These are phyloP conservation scores for Sminthurinus aureus DNA, from an alignment of 2,888 invertebrate genomes.

Conservation along the genomic window DNA sequence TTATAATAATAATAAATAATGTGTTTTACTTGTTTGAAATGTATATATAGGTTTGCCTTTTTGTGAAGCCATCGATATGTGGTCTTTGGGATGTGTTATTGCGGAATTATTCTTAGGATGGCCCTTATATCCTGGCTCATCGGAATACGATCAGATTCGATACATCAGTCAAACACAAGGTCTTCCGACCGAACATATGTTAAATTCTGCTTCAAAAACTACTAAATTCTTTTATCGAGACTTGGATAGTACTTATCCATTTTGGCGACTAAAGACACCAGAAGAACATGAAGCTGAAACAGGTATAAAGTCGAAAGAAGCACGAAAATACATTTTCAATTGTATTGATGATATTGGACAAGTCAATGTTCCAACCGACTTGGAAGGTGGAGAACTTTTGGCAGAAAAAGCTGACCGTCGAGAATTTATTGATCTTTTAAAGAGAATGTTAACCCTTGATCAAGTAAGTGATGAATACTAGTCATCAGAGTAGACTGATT, in stretches of 20 bases:
- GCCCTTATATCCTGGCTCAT: conserved; percentile 99
- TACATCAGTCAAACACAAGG: conserved; percentile 98
- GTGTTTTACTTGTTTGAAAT: not conserved
- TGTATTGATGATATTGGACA: conserved; percentile 98
- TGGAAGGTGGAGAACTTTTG: conserved; percentile 94
- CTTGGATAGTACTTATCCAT: conserved; percentile 79
- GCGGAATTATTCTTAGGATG: conserved; percentile 99
- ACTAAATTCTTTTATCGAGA: conserved; percentile 98
- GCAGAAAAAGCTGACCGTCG: conserved; percentile 97
- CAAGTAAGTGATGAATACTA: conserved; percentile 70
- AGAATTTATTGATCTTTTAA: conserved; percentile 97
- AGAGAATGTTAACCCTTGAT: conserved; percentile 98
- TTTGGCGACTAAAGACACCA: conserved; percentile 79
- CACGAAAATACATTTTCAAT: conserved; percentile 99
- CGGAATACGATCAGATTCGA: conserved; percentile 98
- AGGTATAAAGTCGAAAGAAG: conserved; percentile 98
- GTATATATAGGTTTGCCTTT: conserved; percentile 80
- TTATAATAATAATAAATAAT: no score
- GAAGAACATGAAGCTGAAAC: conserved; percentile 99
- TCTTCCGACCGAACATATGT: conserved; percentile 96
- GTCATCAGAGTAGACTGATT: no score
- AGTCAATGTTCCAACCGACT: conserved; percentile 95
- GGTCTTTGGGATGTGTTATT: conserved; percentile 99
- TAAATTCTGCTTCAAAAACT: conserved; percentile 96
- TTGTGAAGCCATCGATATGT: conserved; percentile 99